Percentiles rank a stretch among this genome's conserved stretches.
phyloP scores from a whole-genome alignment of 2,888 invertebrate species.

The Imbricaverruca yamaguchii region DNA sequence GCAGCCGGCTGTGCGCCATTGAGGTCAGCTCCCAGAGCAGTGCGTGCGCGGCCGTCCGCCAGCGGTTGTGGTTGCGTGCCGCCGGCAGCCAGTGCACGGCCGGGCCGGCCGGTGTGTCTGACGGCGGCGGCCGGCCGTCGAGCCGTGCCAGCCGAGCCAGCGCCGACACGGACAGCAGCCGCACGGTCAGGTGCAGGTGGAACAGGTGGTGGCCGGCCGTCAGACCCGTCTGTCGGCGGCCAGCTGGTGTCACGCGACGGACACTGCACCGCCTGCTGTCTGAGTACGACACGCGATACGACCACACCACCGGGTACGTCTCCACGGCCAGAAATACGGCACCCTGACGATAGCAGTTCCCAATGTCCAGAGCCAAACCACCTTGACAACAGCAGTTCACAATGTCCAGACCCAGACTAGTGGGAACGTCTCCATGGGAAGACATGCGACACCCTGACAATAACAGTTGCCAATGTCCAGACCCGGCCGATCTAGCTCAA shows the following conservation, averaged over 20 bases:
- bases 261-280: neutral
- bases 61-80: neutral
- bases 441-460: too few relatives aligned
- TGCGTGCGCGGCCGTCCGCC: neutral
- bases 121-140: neutral
- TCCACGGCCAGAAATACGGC: too few relatives aligned
- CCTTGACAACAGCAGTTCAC: too few relatives aligned
- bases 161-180: neutral
- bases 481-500: too few relatives aligned
- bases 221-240: neutral
- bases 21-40: constrained; percentile 2
- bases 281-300: neutral
- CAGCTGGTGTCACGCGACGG: neutral
- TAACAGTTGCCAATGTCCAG: too few relatives aligned
- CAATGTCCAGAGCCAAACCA: too few relatives aligned
- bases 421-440: too few relatives aligned
- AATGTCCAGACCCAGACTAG: too few relatives aligned
- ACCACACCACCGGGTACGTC: neutral
- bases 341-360: too few relatives aligned
- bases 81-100: neutral
- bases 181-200: neutral
- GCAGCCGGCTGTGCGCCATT: neutral
- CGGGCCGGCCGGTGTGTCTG: neutral
- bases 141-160: neutral
- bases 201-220: neutral